Evolutionary conservation across 2,888 invertebrate species (phyloP).

Genomic region (Cremastobaeus sp.): DNA sequence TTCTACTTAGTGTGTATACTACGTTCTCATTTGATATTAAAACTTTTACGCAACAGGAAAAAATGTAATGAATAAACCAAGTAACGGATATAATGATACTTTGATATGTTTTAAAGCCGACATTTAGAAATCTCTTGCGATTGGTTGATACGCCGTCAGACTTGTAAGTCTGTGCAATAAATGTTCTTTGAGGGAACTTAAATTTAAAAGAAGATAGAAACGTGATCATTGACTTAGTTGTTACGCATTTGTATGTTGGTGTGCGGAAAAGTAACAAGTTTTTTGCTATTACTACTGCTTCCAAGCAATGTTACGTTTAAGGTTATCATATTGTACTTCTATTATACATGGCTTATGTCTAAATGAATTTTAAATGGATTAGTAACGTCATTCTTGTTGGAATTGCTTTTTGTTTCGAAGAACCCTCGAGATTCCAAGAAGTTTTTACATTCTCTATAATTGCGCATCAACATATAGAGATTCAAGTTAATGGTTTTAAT

Average conservation of each 20-base stretch:
- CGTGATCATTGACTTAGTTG: slow-evolving; percentile 61
- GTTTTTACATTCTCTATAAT: too few species aligned
- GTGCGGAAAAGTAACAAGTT: slow-evolving; percentile 49
- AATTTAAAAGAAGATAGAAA: slow-evolving; percentile 57
- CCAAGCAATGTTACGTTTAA: slow-evolving; percentile 58
- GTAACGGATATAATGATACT: slow-evolving; percentile 42
- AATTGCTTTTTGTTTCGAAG: too few species aligned
- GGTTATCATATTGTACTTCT: too few species aligned
- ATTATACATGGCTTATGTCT: too few species aligned
- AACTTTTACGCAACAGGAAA: neutral
- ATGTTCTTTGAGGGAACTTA: slow-evolving; percentile 52
- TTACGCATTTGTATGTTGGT: slow-evolving; percentile 44
- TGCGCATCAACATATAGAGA: too few species aligned
- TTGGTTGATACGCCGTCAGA: slow-evolving; percentile 41
- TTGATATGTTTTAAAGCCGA: slow-evolving; percentile 45
- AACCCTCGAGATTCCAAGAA: too few species aligned
- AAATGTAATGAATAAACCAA: slow-evolving; percentile 16
- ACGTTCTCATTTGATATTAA: neutral
- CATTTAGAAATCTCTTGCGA: slow-evolving; percentile 39
- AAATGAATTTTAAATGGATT: too few species aligned
- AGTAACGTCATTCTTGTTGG: too few species aligned
- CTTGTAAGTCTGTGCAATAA: slow-evolving; percentile 51
- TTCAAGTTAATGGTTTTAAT: too few species aligned
- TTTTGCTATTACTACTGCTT: slow-evolving; percentile 45
- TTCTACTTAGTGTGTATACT: too few species aligned